phyloP scores from a whole-genome alignment of 30 jellyfish, hydroid and myxozoan species.

The Sanderia malayensis region DNA sequence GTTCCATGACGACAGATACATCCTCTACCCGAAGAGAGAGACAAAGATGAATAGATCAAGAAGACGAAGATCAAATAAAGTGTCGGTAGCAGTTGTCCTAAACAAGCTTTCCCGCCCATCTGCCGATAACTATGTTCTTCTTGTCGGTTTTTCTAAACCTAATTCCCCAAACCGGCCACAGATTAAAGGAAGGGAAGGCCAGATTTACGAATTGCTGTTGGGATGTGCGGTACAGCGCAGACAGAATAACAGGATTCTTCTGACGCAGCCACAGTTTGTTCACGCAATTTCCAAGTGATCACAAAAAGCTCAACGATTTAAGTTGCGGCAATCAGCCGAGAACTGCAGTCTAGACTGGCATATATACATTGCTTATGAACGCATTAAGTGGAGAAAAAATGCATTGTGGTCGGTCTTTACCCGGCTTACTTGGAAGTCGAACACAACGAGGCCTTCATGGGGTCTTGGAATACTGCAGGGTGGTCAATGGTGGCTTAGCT shows the following conservation, averaged over 20 bases:
- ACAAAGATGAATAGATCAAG: too few relatives aligned
- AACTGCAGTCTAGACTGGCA: background rate
- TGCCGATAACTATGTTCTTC: background rate
- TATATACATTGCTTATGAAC: background rate
- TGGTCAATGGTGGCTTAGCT: too few relatives aligned
- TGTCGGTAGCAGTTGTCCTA: background rate
- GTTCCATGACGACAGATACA: too few relatives aligned
- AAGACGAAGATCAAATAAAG: too few relatives aligned
- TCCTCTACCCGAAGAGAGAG: too few relatives aligned
- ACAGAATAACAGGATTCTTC: background rate
- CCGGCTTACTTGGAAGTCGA: slow-evolving; percentile 2
- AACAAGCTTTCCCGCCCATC: background rate
- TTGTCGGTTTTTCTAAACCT: background rate
- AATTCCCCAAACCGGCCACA: background rate
- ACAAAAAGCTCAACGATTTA: background rate
- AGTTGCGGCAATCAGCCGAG: background rate
- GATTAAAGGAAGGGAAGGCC: background rate
- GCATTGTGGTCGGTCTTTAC: slow-evolving; percentile 5
- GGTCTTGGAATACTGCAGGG: too few relatives aligned
- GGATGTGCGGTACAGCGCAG: background rate
- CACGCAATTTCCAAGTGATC: background rate
- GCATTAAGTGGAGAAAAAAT: background rate
- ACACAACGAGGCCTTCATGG: background rate
- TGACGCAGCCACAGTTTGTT: background rate
- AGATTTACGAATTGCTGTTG: background rate